Base-by-base conservation (phyloP, 1,140 invertebrate species). In the Drosophila jambulina region DNA sequence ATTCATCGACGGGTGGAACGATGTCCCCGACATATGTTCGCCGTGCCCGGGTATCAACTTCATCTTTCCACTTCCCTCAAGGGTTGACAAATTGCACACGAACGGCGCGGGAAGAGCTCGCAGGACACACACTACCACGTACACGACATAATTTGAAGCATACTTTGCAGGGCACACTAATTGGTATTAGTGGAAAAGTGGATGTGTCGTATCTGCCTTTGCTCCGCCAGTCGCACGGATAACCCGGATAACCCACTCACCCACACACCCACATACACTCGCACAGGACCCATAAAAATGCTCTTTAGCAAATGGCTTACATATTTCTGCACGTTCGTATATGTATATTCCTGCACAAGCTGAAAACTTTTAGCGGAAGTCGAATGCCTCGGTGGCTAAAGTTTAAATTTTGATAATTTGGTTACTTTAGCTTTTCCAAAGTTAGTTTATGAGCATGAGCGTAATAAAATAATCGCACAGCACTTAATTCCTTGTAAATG, bases 121-220 rank as follows among this genome's bases (percentile, higher is more conserved):
- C 32, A 54, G 53, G 53, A 54, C 45, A 77, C 70, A 38, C 61
- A 77, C 48, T 56, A 42, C 60, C 61, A 72, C 62, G 71, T 75
- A 53, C 62, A 76, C 72, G 64, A 68, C 59, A 81, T 76, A 81
- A 81, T 87, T 82, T 87, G 84, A 80, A 87, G 80, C 80, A 88
- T 71, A 71, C 84, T 84, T 84, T 80, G 40, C 64, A 48, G 80
- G 64, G 75, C 85, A 84, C 80, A 75, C 84, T 87, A 87, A 87
- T 87, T 87, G 84, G 84, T 87, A 84, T 84, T 88, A 84, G 84
- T 80, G 74, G 76, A 61, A 34, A 72, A 82, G 76, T 87, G 83
- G 70, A 60, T 67, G 75, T 88, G 84, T 80, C 48, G 64, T 87
- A 87, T 87, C 84, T 83, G 42, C 49, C 49, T 64, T 34, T 57